Evolutionary conservation across 2,797 vertebrate species (phyloP), one percentile per base, ranked within the genome.

Genomic region (Platyrinchus mystaceus): DNA sequence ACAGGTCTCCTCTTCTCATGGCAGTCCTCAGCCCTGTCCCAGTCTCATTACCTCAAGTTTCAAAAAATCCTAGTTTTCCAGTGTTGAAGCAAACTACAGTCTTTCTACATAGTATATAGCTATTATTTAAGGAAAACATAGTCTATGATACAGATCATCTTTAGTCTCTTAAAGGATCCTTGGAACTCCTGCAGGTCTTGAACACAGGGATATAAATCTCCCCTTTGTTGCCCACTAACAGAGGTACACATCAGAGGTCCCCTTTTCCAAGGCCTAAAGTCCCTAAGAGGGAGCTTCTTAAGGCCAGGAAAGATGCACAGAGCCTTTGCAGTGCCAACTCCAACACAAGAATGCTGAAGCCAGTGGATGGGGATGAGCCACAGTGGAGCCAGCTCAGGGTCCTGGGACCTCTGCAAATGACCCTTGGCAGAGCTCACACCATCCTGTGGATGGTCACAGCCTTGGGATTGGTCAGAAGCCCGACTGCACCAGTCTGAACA

Each of bases 371-470:
- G 26, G 28, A 63, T 63, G 28, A 43, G 28, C 60, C 60, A 23
- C 60, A 43, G 39, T 6, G 19, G 41, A 89, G n/a, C 53, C 66
- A 53, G 49, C 14, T 62, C 49, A 53, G 49, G 46, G 39, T 80
- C 36, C n/a, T 53, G 50, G 59, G 34, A 44, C 34, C 27, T 47
- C 67, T 47, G 49, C 30, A n/a, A 34, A n/a, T 3, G 28, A 28
- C 28, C 13, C 19, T 49, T 44, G 49, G 60, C 36, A 37, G 43
- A 67, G 43, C 53, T 17, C 0, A 0, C 30, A 43, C 49, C 3
- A 0, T 27, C 34, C 43, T 3, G 1, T 12, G 34, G 43, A 14
- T 3, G 5, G 49, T 7, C 13, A 2, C 32, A 52, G 71, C 77
- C 60, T 58, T 67, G 67, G 60, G 27, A 37, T 10, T 32, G 30